Base-by-base conservation (phyloP, 1,140 invertebrate species). In the Zelostemma sp. region DNA sequence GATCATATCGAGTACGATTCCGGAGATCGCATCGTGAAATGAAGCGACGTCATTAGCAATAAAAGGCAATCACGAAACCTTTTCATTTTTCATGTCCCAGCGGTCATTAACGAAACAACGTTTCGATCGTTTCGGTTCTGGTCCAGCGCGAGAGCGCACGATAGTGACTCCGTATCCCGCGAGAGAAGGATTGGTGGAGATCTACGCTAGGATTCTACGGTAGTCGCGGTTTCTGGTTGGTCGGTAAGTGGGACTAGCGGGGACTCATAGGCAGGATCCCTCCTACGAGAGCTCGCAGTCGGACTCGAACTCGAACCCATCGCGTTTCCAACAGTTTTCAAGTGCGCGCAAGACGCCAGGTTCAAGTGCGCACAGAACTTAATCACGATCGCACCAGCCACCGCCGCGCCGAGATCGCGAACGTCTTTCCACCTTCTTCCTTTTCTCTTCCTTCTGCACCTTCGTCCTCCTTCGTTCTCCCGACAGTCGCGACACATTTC, bases 201-300 rank as follows among this genome's bases (percentile, higher is more conserved):
- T 79, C 68, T 76, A 70, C 75, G 75, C 78, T 84, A 82, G 76
- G 74, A 83, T 80, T 80, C 78, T 79, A 79, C 76, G 78, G 80
- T 80, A 83, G 79, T 79, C 80, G 74, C 72, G 77, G 75, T 82
- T 82, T 82, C 84, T 84, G 84, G 84, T 85, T 85, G 83, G 84
- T 82, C 79, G 82, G 83, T 85, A 85, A 85, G 84, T 85, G 83
- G 84, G 81, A 83, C 84, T 85, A 84, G 80, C 81, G 81, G 84
- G 83, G 83, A 85, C 83, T 85, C 84, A 85, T 85, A 85, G 84
- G 80, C 80, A 81, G 81, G 78, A 77, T 75, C 78, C 80, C 80
- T 81, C 76, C 81, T 84, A 83, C 81, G 82, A 78, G 83, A 83
- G 73, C 71, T 78, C 82, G 73, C 84, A 86, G 84, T 86, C 81